Evolutionary conservation across 2,797 vertebrate species (phyloP).

Genomic region (Eulemur coronatus): DNA sequence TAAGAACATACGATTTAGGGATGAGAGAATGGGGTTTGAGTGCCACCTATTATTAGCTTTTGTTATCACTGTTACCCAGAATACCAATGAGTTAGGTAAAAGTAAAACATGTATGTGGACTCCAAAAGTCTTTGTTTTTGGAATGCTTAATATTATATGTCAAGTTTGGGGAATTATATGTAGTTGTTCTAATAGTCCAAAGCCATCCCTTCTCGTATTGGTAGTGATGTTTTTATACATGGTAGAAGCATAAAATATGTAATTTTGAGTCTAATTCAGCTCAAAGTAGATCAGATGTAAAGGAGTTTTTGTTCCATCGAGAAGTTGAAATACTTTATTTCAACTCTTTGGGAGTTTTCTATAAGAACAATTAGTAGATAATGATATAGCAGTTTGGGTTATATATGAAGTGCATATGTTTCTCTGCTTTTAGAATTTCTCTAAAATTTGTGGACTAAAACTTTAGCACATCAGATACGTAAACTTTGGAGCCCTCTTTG

Average conservation of each 20-base stretch:
- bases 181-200: not conserved
- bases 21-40: not conserved
- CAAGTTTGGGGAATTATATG: not conserved
- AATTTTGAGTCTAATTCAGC: not conserved
- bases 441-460: conserved; percentile 38
- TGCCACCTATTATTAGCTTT: not conserved
- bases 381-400: not conserved
- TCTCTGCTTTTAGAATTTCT: not conserved
- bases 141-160: not conserved
- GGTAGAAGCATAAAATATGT: not conserved
- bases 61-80: not conserved
- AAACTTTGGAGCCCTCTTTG: conserved; percentile 15
- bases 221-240: not conserved
- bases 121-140: not conserved
- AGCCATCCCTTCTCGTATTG: not conserved
- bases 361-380: not conserved
- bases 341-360: not conserved
- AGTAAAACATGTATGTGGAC: not conserved
- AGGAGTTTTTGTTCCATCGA: not conserved
- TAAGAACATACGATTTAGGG: not conserved
- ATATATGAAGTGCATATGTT: conserved; percentile 7
- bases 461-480: not conserved
- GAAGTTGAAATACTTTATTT: not conserved
- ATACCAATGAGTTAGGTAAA: not conserved
- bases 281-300: not conserved